phyloP scores from a whole-genome alignment of 2,797 vertebrate species.

The Antrozous pallidus region DNA sequence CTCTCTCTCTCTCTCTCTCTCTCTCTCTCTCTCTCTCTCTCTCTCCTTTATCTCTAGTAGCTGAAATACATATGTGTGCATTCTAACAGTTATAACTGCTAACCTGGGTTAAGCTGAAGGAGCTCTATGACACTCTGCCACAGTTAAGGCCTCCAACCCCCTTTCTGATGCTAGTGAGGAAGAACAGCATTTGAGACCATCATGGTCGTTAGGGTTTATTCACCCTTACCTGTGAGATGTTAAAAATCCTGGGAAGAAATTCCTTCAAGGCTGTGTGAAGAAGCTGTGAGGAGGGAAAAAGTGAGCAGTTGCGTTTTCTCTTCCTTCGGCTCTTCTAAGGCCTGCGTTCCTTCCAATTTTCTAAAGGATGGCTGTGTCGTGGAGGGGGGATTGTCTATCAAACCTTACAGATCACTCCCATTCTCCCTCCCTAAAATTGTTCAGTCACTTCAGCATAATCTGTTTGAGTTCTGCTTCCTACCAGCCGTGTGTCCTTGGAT shows the following conservation, averaged over 20 bases:
- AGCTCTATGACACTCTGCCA: not conserved
- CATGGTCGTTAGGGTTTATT: not conserved
- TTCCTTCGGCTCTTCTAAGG: not conserved
- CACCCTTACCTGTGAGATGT: not conserved
- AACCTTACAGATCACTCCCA: not conserved
- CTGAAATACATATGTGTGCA: not conserved
- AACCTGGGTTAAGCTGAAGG: fast-evolving
- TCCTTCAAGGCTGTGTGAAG: not conserved
- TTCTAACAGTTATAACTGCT: not conserved
- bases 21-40: fast-evolving
- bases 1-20: too few relatives aligned
- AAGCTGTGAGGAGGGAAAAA: not conserved
- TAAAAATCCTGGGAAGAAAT: not conserved
- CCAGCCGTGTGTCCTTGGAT: not conserved
- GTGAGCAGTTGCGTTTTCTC: not conserved
- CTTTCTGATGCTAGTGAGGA: not conserved
- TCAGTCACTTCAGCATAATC: not conserved
- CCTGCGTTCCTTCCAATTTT: not conserved
- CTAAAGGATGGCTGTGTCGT: not conserved
- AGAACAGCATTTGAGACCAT: not conserved
- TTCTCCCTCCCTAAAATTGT: not conserved
- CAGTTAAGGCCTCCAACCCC: not conserved
- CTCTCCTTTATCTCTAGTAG: not conserved
- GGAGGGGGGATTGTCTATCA: not conserved
- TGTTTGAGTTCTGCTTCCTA: not conserved